A percentile compares a stretch with the other conserved stretches of the same genome.
Evolutionary conservation across 1,140 invertebrate genomes (phyloP).

Genomic region (Galleria mellonella): DNA sequence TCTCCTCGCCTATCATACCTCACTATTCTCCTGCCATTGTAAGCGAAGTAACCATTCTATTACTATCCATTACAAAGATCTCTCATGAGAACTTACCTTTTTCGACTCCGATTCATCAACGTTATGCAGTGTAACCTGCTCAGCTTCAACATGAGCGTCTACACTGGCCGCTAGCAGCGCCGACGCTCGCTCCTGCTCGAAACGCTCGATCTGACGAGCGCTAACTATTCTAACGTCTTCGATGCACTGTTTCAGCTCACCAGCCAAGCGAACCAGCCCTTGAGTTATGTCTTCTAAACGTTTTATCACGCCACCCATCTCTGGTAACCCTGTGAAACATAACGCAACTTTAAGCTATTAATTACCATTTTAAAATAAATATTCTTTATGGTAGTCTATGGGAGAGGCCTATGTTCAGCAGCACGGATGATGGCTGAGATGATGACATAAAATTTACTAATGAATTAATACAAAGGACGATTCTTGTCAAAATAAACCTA

Average conservation of each 20-base stretch:
- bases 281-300: conserved; percentile 81
- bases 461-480: too few species aligned
- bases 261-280: conserved; percentile 79
- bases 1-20: too few species aligned
- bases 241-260: conserved; percentile 80
- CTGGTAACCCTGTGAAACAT: conserved; percentile 49
- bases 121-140: conserved; percentile 43
- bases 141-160: conserved; percentile 75
- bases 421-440: too few species aligned
- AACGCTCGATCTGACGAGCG: conserved; percentile 75
- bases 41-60: too few species aligned
- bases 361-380: too few species aligned
- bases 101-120: conserved; percentile 47
- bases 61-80: too few species aligned
- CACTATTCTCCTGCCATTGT: too few species aligned
- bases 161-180: conserved; percentile 80
- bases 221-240: conserved; percentile 80
- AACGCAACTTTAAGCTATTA: too few species aligned
- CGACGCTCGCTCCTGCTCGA: conserved; percentile 81
- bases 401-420: too few species aligned
- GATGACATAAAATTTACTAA: too few species aligned
- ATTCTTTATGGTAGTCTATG: too few species aligned
- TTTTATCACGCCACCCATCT: conserved; percentile 77
- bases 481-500: too few species aligned
- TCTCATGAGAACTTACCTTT: conserved; percentile 46